These are phyloP conservation scores for Lingula anatina DNA, from an alignment of 2,888 invertebrate genomes.

Conservation along the genomic window DNA sequence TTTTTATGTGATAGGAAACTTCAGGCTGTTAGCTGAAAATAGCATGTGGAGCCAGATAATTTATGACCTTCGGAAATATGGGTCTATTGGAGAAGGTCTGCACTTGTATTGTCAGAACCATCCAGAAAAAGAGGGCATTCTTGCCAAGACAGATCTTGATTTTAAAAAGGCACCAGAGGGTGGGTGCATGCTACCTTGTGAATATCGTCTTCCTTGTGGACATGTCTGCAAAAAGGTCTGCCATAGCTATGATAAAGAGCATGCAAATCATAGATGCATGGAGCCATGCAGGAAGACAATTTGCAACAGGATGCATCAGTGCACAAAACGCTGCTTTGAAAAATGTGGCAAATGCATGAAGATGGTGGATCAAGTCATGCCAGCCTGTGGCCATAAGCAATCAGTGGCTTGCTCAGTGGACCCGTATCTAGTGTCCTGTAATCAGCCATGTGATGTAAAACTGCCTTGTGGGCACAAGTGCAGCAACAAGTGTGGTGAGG, in stretches of 20 bases:
- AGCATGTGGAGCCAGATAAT: constrained; percentile 27
- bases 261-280: constrained; percentile 48
- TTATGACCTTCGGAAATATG: constrained; percentile 52
- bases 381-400: constrained; percentile 34
- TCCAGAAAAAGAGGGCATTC: constrained; percentile 11
- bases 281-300: constrained; percentile 19
- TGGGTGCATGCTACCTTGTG: constrained; percentile 57
- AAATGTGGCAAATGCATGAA: constrained; percentile 31
- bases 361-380: constrained; percentile 20
- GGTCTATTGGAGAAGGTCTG: constrained; percentile 11
- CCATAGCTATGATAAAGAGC: constrained; percentile 55
- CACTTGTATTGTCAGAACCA: constrained; percentile 31
- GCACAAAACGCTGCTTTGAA: constrained; percentile 52
- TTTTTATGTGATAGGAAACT: constrained; percentile 39
- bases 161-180: constrained; percentile 38
- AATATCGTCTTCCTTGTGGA: constrained; percentile 57
- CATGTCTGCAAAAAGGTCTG: constrained; percentile 59
- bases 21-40: constrained; percentile 41
- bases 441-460: constrained; percentile 16
- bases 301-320: constrained; percentile 20
- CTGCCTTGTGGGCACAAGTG: constrained; percentile 58
- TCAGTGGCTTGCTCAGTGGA: constrained; percentile 23
- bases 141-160: constrained; percentile 29
- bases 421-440: constrained; percentile 19
- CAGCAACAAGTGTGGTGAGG: constrained; percentile 54